phyloP scores from a whole-genome alignment of 2,113 vertebrate genomes.

The Sterrhoptilus dennistouni region DNA sequence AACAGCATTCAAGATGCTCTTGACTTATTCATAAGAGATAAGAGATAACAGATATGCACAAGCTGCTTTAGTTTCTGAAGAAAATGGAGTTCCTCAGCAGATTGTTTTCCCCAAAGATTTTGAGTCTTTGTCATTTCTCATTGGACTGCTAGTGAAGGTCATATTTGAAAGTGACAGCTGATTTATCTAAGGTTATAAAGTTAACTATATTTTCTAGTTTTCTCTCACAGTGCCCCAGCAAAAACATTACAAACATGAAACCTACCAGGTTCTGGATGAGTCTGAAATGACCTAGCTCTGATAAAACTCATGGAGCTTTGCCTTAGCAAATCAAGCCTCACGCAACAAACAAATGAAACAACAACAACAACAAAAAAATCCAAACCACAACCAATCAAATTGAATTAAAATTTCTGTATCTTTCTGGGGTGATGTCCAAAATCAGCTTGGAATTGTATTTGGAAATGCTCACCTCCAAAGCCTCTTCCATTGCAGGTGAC shows the following conservation, averaged over 20 bases:
- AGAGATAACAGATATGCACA: neutral
- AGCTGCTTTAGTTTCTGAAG: neutral
- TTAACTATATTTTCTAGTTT: neutral
- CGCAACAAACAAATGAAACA: no score
- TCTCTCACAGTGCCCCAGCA: neutral
- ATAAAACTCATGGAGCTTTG: neutral
- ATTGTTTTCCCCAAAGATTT: neutral
- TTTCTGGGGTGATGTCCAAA: neutral
- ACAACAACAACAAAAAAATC: neutral
- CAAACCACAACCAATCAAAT: neutral
- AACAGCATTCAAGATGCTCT: neutral
- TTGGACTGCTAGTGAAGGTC: neutral
- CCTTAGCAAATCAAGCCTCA: neutral
- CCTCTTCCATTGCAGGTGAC: neutral
- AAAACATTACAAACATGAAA: neutral
- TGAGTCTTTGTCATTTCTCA: neutral
- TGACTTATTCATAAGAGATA: slow-evolving; percentile 6
- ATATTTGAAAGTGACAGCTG: neutral
- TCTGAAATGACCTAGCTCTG: neutral
- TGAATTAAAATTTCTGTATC: neutral
- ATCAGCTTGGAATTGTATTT: neutral
- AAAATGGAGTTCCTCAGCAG: neutral
- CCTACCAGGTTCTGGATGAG: neutral
- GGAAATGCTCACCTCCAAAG: neutral
- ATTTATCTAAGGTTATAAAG: neutral